Base-by-base conservation (phyloP, 2,888 invertebrate genomes). In the Papilio gigon region DNA sequence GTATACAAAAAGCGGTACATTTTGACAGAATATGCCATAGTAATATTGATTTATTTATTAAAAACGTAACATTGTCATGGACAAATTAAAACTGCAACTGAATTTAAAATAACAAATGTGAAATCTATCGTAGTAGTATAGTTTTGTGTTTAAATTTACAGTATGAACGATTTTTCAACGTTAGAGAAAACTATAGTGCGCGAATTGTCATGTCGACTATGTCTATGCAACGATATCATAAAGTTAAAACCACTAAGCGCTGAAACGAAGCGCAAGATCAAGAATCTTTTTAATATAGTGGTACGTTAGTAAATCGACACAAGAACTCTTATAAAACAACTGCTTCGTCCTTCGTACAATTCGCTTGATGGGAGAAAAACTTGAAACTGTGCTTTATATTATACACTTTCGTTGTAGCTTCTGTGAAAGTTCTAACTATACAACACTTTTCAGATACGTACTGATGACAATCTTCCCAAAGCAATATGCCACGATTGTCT, bases 401-500 rank as follows among this genome's bases (percentile, higher is more conserved):
- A 12, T 9, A 8, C 14, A 17, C 11, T 11, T 22, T 17, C n/a
- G 17, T 30, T 17, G n/a, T 56, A 30, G 30, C 17, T 56, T 30
- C 9, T 30, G 2, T 17, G 4, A 17, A 53, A 27, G n/a, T n/a
- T 56, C 30, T 56, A 56, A 56, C 53, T 56, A n/a, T 56, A 30
- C 8, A 30, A 56, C 30, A 30, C 53, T 30, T 76, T 72, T 5
- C 79, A 92, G 92, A 82, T 92, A 63, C 86, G 87, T 47, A 76
- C 84, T 66, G 90, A 91, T 70, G 92, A 92, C 74, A 82, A 74
- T 62, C 85, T 92, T 25, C 92, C 92, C 27, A 92, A 92, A 81
- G 92, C 92, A 75, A 91, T 92, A 80, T 92, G 92, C 76, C 92
- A 92, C 77, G 91, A 91, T 60, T 92, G 92, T 71, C 78, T 91